phyloP scores from a whole-genome alignment of 2,888 invertebrate genomes.

The Leptothorax acervorum region DNA sequence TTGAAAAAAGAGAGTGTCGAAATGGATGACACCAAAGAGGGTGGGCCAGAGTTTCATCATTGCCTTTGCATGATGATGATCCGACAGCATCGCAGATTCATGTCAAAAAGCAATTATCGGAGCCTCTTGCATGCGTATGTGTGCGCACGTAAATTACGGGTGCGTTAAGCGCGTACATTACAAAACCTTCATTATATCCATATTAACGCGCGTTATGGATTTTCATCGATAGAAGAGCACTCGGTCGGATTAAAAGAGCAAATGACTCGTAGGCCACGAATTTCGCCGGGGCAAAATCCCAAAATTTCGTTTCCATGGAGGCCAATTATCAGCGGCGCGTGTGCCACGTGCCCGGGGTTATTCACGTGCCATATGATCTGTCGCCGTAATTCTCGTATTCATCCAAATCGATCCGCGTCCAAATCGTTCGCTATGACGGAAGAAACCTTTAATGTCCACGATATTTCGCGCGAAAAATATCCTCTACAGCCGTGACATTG shows the following conservation, averaged over 20 bases:
- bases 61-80: conserved; percentile 46
- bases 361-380: conserved; percentile 19
- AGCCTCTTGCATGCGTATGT: background rate
- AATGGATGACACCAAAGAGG: background rate
- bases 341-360: conserved; percentile 29
- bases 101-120: conserved; percentile 56
- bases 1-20: background rate
- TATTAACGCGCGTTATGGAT: conserved; percentile 24
- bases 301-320: conserved; percentile 12
- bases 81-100: conserved; percentile 35
- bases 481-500: background rate
- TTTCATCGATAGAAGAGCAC: conserved; percentile 20
- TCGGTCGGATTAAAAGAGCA: conserved; percentile 24
- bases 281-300: conserved; percentile 10
- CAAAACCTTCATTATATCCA: background rate
- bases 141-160: background rate
- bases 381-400: conserved; percentile 29
- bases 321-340: conserved; percentile 39
- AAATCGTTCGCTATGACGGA: background rate
- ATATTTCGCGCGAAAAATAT: background rate
- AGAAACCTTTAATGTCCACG: conserved; percentile 1
- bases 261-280: conserved; percentile 4
- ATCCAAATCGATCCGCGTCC: background rate
- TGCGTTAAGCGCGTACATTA: background rate
- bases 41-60: conserved; percentile 25